Base-by-base conservation (phyloP, 2,888 invertebrate species). In the Rhogogaster chlorosoma region DNA sequence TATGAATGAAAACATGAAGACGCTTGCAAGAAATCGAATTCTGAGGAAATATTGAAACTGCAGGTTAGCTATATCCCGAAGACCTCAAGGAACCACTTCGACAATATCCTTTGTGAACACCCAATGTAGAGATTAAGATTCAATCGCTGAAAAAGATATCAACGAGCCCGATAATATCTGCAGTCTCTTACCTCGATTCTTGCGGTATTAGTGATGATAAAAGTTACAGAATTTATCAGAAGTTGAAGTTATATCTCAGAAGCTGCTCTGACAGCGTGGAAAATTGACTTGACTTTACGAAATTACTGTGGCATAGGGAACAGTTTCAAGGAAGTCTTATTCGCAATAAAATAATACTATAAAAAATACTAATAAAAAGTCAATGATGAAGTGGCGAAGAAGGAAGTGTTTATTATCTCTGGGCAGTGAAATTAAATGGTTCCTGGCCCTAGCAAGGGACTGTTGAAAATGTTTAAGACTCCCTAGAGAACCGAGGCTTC, bases 361-460 rank as follows among this genome's bases (percentile, higher is more conserved):
- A n/a, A n/a, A n/a, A n/a, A n/a, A 38, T 7, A 36, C 22, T n/a
- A 22, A 80, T 36, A 29, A 22, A 77, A 80, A 61, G 57, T 61
- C 32, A 32, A 61, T 49, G 29, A 29, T n/a, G n/a, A 42, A 32
- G 32, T 29, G 26, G 1, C 5, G 53, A 26, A 38, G 15, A n/a
- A 61, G 29, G 1, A 38, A 80, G 80, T 38, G 80, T 80, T 80
- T 80, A 80, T 61, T 61, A 22, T 61, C 22, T 38, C 38, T 53
- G 80, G 57, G 80, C 7, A 22, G 18, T 61, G 26, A 57, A 80
- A 80, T 80, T 80, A 80, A 80, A 61, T 61, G 80, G 36, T 36
- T 61, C n/a, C 61, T 61, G 38, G 80, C 6, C 57, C 80, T 0
- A 15, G 80, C 22, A 61, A 80, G 36, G 61, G 38, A 61, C 36